phyloP scores from a whole-genome alignment of 2,888 invertebrate genomes.

The Stenurella melanura region DNA sequence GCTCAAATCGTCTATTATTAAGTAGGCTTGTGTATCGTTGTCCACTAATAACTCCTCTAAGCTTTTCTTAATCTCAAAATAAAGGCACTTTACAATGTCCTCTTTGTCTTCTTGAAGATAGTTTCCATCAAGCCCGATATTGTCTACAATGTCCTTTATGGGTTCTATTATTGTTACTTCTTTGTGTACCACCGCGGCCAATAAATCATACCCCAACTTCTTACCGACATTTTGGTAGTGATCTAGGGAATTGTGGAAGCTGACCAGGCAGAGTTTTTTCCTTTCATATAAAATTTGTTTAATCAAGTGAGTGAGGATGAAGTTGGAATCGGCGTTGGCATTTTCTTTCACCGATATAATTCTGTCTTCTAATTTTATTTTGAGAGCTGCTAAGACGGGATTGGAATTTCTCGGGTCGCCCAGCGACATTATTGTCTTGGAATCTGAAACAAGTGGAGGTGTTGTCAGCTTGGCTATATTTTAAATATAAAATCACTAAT shows the following conservation, averaged over 20 bases:
- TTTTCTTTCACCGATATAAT: constrained; percentile 82
- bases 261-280: constrained; percentile 78
- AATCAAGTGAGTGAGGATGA: constrained; percentile 81
- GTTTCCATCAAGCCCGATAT: constrained; percentile 69
- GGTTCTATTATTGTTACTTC: constrained; percentile 76
- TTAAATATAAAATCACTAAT: too few species aligned
- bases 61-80: constrained; percentile 71
- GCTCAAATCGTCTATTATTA: constrained; percentile 84
- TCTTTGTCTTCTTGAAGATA: constrained; percentile 63
- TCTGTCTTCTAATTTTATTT: constrained; percentile 78
- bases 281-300: constrained; percentile 80
- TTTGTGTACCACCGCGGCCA: constrained; percentile 73
- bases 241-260: constrained; percentile 81
- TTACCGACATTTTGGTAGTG: constrained; percentile 86
- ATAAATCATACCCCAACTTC: constrained; percentile 83
- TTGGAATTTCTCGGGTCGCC: constrained; percentile 58
- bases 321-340: constrained; percentile 83
- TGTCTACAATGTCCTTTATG: constrained; percentile 73
- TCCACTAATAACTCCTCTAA: constrained; percentile 50
- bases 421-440: constrained; percentile 56
- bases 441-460: constrained; percentile 33
- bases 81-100: constrained; percentile 72
- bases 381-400: constrained; percentile 73
- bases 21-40: constrained; percentile 61
- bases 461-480: too few species aligned